These are phyloP conservation scores for Halictus quadricinctus DNA, from an alignment of 2,888 invertebrate species.

Conservation along the genomic window DNA sequence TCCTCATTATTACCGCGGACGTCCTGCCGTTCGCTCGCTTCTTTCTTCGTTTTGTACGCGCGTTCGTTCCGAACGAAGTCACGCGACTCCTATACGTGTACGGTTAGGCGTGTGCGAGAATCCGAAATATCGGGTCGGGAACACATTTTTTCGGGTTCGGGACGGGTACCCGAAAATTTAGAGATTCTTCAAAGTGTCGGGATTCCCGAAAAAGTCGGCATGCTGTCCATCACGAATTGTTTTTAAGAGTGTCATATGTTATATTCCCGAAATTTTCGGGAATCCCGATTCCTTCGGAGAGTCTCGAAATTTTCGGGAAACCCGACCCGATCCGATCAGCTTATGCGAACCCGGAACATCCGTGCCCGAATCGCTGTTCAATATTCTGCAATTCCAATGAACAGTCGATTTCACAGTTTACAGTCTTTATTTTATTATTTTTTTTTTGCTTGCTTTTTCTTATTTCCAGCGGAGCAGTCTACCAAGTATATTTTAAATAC, in stretches of 20 bases:
- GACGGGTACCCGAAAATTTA: no score
- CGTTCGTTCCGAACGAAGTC: slow-evolving; percentile 26
- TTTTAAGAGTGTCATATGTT: no score
- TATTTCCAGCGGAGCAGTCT: slow-evolving; percentile 14
- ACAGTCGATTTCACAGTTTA: slow-evolving; percentile 28
- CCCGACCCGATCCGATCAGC: background rate
- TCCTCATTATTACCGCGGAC: slow-evolving; percentile 39
- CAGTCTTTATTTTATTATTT: slow-evolving; percentile 48
- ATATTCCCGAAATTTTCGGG: no score
- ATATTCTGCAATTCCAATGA: slow-evolving; percentile 18
- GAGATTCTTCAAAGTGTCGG: no score
- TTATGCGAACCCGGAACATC: background rate
- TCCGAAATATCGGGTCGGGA: no score
- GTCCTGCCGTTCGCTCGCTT: slow-evolving; percentile 17
- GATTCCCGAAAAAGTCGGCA: no score
- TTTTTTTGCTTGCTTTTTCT: background rate
- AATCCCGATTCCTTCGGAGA: no score
- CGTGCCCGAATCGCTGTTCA: slow-evolving; percentile 17
- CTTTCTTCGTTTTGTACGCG: background rate
- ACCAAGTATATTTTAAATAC: slow-evolving; percentile 3
- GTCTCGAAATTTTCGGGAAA: no score
- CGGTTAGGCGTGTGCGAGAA: no score
- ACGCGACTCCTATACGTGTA: slow-evolving; percentile 33
- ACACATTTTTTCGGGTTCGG: no score
- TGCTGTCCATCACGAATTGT: no score